Conservation (phyloP, 2,113 vertebrate genomes). For the Aphyosemion australe region DNA sequence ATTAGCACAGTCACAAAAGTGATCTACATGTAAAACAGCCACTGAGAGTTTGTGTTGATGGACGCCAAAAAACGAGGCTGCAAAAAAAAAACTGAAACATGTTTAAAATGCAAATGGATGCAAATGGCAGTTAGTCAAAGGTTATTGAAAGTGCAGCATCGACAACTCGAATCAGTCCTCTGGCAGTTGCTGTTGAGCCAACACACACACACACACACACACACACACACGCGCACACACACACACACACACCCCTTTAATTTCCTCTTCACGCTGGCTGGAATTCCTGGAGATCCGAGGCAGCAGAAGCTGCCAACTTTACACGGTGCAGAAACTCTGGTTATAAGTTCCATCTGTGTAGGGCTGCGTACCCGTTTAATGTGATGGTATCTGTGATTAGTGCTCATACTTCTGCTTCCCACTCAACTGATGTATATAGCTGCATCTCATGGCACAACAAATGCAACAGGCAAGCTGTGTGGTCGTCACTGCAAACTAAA, state of each 20-base stretch:
- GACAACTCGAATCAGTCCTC: slow-evolving; percentile 30
- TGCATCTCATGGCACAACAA: not conserved
- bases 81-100: slow-evolving; percentile 5
- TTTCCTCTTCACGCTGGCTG: slow-evolving; percentile 54
- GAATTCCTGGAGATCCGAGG: slow-evolving; percentile 44
- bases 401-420: slow-evolving; percentile 11
- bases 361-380: slow-evolving; percentile 16
- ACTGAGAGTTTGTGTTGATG: not conserved
- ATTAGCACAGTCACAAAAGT: slow-evolving; percentile 11
- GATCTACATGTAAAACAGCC: not conserved
- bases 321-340: slow-evolving; percentile 37
- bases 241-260: slow-evolving; percentile 35
- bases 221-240: no score
- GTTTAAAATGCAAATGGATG: not conserved
- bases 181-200: slow-evolving; percentile 28
- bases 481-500: not conserved
- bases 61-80: not conserved
- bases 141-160: slow-evolving; percentile 21
- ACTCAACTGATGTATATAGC: slow-evolving; percentile 10
- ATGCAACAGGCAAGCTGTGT: slow-evolving; percentile 3
- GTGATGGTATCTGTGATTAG: slow-evolving; percentile 14
- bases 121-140: slow-evolving; percentile 7
- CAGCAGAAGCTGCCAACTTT: slow-evolving; percentile 31
- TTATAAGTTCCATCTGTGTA: slow-evolving; percentile 52
- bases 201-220: slow-evolving; percentile 8